Evolutionary conservation across 2,797 vertebrate species (phyloP), one percentile per base, ranked within the genome.

Genomic region (Gila robusta): DNA sequence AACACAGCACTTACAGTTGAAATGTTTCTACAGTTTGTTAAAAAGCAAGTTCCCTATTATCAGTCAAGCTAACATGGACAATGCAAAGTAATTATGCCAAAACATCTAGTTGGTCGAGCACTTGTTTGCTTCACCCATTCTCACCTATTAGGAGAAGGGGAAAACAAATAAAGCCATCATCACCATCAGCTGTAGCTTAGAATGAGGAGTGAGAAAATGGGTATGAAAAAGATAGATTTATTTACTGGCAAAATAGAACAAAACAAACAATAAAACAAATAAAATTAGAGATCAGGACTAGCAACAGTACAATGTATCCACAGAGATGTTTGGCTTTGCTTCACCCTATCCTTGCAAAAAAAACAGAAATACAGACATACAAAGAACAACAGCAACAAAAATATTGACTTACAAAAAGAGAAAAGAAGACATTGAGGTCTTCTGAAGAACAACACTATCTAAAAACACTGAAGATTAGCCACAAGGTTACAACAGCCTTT

Each of bases 141-240:
- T 32, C 64, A 39, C 35, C 1, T 9, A 35, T 37, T 8, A 10
- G 10, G 37, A n/a, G n/a, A 23, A 26, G 70, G 6, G 70, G 23
- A 23, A 47, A 47, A 21, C 39, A 47, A n/a, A 26, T 37, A 5
- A 77, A 77, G 49, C 32, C 73, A 37, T 11, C 26, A 54, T 56
- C 11, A 16, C 21, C 49, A 19, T 44, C 56, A 64, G 37, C 37
- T 64, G n/a, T 5, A 6, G 17, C n/a, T 64, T 41, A 64, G 37
- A 79, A 79, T 26, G 26, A 41, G 59, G 56, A 37, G 4, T 59
- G 8, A 47, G 79, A 86, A 71, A 87, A 47, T 69, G 94, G 93
- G 93, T 98, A 98, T 98, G 97, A 97, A 98, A 98, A 98, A 98
- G 96, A 98, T 97, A 97, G 96, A 97, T 99, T 99, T 98, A 98